Base-by-base conservation (phyloP, 2,888 invertebrate genomes). In the Leptinotarsa peninsularis region DNA sequence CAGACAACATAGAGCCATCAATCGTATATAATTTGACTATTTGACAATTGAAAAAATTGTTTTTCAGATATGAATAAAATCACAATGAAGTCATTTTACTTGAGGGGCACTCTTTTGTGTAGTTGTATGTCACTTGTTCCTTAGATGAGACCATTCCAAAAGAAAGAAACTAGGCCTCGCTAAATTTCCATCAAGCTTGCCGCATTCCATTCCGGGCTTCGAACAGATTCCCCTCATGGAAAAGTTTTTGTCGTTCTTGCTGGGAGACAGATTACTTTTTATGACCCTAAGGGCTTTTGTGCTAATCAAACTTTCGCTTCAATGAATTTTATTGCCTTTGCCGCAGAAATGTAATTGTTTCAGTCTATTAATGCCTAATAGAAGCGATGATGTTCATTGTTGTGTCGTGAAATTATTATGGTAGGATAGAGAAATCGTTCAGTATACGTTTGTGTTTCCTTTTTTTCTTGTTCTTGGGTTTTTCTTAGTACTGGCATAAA, bases 291-390 rank as follows among this genome's bases (percentile, higher is more conserved):
- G 72, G 72, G 68, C 75, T 63, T 56, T 63, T 52, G 49, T 23
- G 43, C 68, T 72, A 75, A 75, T 75, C 75, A 75, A 75, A 75
- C 71, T 71, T 75, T 56, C 68, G 66, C 71, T 21, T 60, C 71
- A 27, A 66, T 66, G 75, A 71, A 60, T 72, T 72, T 75, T 67
- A 72, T 75, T 68, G 68, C 60, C 27, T 50, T 66, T 60, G 23
- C 60, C 60, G 27, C 60, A 60, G 27, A 60, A 60, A 60, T 60
- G 60, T 60, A 60, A 60, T 60, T 60, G 60, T 60, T 60, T 60
- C 60, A 60, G 23, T 60, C 60, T 60, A 27, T 60, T 60, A 60
- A 60, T 60, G 60, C 60, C 60, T 15, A 60, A 60, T 60, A 60
- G 60, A 21, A 60, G 60, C 15, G 54, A 54, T 54, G 54, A 54